Evolutionary conservation across 2,888 invertebrate species (phyloP), one percentile per base, ranked within the genome.

Genomic region (Cataglyphis altisquamis): DNA sequence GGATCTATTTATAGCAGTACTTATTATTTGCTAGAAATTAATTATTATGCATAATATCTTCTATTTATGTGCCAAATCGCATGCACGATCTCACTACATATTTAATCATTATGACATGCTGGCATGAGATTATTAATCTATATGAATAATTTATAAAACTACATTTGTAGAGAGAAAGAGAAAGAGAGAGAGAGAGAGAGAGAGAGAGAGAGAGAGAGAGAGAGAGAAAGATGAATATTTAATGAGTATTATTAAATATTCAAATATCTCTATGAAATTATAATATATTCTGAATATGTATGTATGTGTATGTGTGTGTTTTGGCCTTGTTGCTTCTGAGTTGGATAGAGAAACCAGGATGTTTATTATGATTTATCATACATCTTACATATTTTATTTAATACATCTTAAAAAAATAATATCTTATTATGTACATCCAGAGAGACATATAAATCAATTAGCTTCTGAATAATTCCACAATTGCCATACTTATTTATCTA

Each of bases 21-120:
- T n/a, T n/a, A 1, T 52, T 39, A 63, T 63, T 36, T 39, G 21
- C 64, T 52, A 39, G 75, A 66, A 75, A 75, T 75, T 75, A 52
- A 66, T 39, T 55, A 66, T 75, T 48, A 39, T n/a, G 52, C n/a
- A 18, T 21, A 12, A n/a, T 32, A 4, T 6, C 18, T 48, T 15
- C n/a, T 29, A 45, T 29, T 74, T 15, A 32, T 60, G 3, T 9
- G 15, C 41, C 21, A 15, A 32, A 45, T 32, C 15, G 62, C 29
- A 72, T 39, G 55, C 4, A 39, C 25, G 39, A 15, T 60, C 57
- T 57, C 15, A 32, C 41, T 62, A 41, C 29, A 15, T n/a, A 29
- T 57, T 72, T 55, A 6, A 72, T 10, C 3, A 10, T 57, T 72
- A 18, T 8, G 25, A 5, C 45, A 39, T 36, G 39, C 12, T 25